These are phyloP conservation scores for Muscicapa adusta DNA, from an alignment of 2,113 vertebrate species.

Conservation along the genomic window DNA sequence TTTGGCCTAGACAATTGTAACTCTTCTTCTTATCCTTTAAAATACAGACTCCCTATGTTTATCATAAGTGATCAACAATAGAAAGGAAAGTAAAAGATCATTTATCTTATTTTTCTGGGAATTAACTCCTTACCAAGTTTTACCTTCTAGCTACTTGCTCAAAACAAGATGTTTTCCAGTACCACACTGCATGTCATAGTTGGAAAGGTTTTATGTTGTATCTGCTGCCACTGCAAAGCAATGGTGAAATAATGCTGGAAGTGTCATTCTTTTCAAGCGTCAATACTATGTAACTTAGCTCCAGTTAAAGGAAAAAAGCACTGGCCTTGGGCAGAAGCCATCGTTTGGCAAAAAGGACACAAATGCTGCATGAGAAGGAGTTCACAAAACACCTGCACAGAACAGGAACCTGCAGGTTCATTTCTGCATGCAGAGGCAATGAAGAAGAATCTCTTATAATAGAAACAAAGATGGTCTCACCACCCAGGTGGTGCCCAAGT, in stretches of 20 bases:
- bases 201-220: neutral
- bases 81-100: neutral
- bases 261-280: neutral
- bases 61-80: neutral
- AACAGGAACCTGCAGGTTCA: neutral
- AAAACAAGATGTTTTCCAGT: neutral
- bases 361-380: neutral
- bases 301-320: neutral
- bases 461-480: neutral
- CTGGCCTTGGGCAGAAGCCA: neutral
- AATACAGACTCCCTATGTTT: neutral
- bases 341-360: neutral
- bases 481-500: neutral
- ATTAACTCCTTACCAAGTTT: neutral
- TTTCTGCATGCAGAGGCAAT: neutral
- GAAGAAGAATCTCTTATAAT: neutral
- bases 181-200: neutral
- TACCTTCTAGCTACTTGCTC: neutral
- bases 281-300: neutral
- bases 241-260: neutral
- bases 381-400: accelerated
- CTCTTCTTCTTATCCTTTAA: neutral
- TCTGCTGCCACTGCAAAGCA: neutral
- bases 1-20: neutral
- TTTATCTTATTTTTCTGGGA: neutral